These are phyloP conservation scores for Andrena dorsata DNA, from an alignment of 2,888 invertebrate genomes.

Conservation along the genomic window DNA sequence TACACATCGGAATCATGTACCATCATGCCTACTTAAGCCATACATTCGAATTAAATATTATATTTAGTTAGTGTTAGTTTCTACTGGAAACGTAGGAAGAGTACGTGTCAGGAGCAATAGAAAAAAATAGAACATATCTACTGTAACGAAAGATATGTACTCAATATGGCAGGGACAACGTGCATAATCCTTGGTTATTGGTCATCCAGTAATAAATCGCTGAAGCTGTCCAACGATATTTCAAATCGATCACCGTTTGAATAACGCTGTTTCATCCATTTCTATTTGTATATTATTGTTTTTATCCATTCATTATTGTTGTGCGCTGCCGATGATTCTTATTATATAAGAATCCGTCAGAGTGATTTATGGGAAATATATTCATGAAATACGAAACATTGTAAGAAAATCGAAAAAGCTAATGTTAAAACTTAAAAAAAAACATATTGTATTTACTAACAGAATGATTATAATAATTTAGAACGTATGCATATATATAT, in stretches of 20 bases:
- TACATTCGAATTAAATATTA: conserved; percentile 5
- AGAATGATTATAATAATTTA: conserved; percentile 23
- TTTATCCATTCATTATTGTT: conserved; percentile 16
- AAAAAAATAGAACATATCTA: neutral
- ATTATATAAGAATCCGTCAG: conserved; percentile 9
- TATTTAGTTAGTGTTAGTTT: conserved; percentile 22
- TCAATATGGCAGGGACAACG: neutral
- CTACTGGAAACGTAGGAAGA: neutral
- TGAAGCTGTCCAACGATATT: conserved; percentile 19
- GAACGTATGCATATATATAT: conserved; percentile 2
- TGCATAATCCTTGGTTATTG: conserved; percentile 22
- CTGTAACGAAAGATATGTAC: conserved; percentile 2
- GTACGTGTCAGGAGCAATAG: neutral
- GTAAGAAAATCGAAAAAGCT: conserved; percentile 11
- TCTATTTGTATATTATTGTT: conserved; percentile 21
- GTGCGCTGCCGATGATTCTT: conserved; percentile 15
- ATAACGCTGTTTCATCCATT: conserved; percentile 1
- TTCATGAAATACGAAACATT: conserved; percentile 2
- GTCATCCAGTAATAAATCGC: conserved; percentile 3
- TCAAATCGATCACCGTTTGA: neutral
- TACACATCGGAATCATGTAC: conserved; percentile 2
- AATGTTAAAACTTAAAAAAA: conserved; percentile 13
- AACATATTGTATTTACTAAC: conserved; percentile 26
- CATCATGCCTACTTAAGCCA: conserved; percentile 5
- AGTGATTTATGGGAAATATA: conserved; percentile 8